Base-by-base conservation (phyloP, 2,113 vertebrate species). In the Hirundichthys speculiger region DNA sequence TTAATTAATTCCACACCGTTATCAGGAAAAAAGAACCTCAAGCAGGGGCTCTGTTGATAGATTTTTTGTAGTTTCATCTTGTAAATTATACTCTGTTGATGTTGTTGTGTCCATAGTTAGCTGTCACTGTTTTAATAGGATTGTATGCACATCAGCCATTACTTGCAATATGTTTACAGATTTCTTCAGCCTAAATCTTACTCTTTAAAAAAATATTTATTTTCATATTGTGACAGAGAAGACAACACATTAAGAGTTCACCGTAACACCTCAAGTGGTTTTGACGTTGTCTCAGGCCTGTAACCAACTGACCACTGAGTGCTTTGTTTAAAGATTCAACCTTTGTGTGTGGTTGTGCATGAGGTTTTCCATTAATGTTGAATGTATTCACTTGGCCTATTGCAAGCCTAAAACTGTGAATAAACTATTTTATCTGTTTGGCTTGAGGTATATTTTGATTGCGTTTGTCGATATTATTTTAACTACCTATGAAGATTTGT, bases 51-150 rank as follows among this genome's bases (percentile, higher is more conserved):
- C 30, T 60, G 25, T 50, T 11, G 25, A 22, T 1, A 54, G 11
- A 74, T 59, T 84, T 64, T 53, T 73, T 77, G 73, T 71, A 61
- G 72, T 74, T 79, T 74, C 47, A 61, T 61, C 15, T 2, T 51
- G 16, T 65, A 38, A 48, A 45, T 2, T 21, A 24, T 61, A 56
- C 55, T 73, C 53, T n/a, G 41, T 20, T 77, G 43, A 58, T 58
- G 20, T 43, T 41, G 16, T 56, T 64, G 22, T 48, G 10, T 46
- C 19, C 60, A 18, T 22, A 55, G 34, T 47, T 71, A 11, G 53
- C 19, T 56, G 40, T 5, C 13, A 41, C 65, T 71, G 20, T 71
- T 54, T 72, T 13, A 9, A 5, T 67, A 42, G 38, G 63, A 73
- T 15, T n/a, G 77, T 54, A 69, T 20, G 22, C 63, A 63, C 39